Conservation (phyloP, 2,113 vertebrate genomes). For the Cavia aperea region DNA sequence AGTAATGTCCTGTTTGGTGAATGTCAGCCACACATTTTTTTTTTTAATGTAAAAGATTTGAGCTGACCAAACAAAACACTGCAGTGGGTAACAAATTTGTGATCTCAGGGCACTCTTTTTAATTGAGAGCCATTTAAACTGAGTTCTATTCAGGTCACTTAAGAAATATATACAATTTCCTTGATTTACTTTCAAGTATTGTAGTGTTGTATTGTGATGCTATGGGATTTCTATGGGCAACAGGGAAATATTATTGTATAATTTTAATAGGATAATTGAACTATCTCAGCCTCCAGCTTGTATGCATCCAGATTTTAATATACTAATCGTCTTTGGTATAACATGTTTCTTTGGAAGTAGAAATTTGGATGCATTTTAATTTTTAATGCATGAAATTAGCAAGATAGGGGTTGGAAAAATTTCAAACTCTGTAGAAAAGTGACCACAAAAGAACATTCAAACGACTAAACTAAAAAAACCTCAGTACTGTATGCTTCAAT, state of each 20-base stretch:
- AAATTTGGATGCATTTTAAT: slow-evolving; percentile 48
- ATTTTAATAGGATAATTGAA: slow-evolving; percentile 34
- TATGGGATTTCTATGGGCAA: background rate
- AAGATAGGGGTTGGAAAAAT: slow-evolving; percentile 29
- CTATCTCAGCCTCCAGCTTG: background rate
- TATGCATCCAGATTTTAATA: slow-evolving; percentile 35
- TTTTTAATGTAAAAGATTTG: background rate
- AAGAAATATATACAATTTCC: background rate
- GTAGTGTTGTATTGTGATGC: background rate
- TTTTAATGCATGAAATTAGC: slow-evolving; percentile 50
- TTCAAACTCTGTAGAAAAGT: slow-evolving; percentile 33
- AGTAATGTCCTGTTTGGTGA: slow-evolving; percentile 29
- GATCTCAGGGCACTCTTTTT: background rate
- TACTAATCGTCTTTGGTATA: slow-evolving; percentile 17
- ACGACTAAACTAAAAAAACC: slow-evolving; percentile 42
- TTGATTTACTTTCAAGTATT: background rate
- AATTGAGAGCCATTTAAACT: slow-evolving; percentile 7
- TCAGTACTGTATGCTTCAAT: slow-evolving; percentile 29
- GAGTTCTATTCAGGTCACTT: slow-evolving; percentile 9
- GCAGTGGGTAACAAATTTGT: background rate
- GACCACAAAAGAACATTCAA: slow-evolving; percentile 44
- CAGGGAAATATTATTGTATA: slow-evolving; percentile 2
- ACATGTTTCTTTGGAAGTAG: slow-evolving; percentile 45
- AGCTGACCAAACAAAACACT: background rate
- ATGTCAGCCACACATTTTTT: background rate